Evolutionary conservation across 2,113 vertebrate genomes (phyloP), one percentile per base, ranked within the genome.

Genomic region (Psilopsiagon aurifrons): DNA sequence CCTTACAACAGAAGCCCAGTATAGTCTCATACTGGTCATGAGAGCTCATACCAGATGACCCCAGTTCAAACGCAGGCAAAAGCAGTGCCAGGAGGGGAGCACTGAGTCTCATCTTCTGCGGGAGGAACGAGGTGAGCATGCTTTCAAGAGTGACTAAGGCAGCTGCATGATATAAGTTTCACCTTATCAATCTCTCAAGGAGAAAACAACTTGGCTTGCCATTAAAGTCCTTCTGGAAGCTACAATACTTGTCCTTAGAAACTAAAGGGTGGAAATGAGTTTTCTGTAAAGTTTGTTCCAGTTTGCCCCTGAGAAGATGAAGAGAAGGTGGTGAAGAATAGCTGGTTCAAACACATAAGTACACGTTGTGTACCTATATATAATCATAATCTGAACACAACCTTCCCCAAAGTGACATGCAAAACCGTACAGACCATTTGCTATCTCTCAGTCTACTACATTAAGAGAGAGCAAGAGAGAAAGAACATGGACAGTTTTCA

Each of bases 81-180:
- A 52, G 64, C 64, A 12, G 75, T 23, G 64, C 86, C 76, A 60
- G n/a, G 54, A 77, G 47, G 87, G 24, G 75, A 88, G 49, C 7
- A 3, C 46, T 4, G 14, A 77, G 28, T 22, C 66, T 4, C 66
- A 3, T 24, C 66, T 57, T 43, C 67, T 55, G 57, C 69, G 28
- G n/a, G 44, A 66, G 52, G 22, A 80, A 63, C 1, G 31, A 74
- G 82, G 64, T 83, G 88, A 95, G n/a, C 1, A 0, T 70, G 67
- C 73, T 74, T 77, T 63, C 46, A 20, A 17, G 76, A 87, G 92
- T n/a, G 88, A 88, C 75, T 22, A 35, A 59, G 83, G 79, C 92
- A 92, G 92, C 95, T 95, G 92, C 60, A n/a, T 13, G 86, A 62
- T 82, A n/a, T 39, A 33, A 74, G 51, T 90, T 95, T 90, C 92